phyloP scores from a whole-genome alignment of 1,140 invertebrate genomes.

The Berghia stephanieae region DNA sequence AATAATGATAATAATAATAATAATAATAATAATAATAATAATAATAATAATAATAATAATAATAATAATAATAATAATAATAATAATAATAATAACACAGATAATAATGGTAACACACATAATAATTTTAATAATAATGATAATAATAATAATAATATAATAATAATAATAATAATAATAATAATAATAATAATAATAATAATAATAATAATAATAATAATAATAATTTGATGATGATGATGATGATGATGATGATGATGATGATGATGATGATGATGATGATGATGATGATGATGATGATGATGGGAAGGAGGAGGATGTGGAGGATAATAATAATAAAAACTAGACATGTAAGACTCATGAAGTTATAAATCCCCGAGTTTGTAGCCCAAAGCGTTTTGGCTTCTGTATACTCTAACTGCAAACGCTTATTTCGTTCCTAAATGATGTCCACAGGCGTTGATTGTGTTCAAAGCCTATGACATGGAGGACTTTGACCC shows the following conservation, averaged over 20 bases:
- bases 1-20: not conserved
- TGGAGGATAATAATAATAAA: too few species aligned
- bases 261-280: slow-evolving; percentile 4
- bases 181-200: not conserved
- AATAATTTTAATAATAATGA: too few species aligned
- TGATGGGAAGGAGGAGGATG: slow-evolving; percentile 17
- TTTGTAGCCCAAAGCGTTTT: too few species aligned
- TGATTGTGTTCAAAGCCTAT: slow-evolving; percentile 15
- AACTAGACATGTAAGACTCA: too few species aligned
- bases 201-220: not conserved
- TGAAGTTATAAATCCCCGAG: too few species aligned
- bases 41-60: slow-evolving; percentile 7
- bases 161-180: not conserved
- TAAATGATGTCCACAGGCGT: slow-evolving; percentile 32
- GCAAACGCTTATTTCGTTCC: too few species aligned
- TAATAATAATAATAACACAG: slow-evolving; percentile 4
- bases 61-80: not conserved
- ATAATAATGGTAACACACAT: too few species aligned
- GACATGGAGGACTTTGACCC: not conserved
- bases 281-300: slow-evolving; percentile 23
- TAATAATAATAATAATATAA: not conserved
- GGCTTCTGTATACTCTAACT: too few species aligned
- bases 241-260: slow-evolving; percentile 14
- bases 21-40: slow-evolving; percentile 5
- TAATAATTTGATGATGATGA: slow-evolving; percentile 17